A percentile compares a stretch with the other conserved stretches of the same genome.
Conservation (phyloP, 2,113 vertebrate genomes). For the Balaeniceps rex region DNA sequence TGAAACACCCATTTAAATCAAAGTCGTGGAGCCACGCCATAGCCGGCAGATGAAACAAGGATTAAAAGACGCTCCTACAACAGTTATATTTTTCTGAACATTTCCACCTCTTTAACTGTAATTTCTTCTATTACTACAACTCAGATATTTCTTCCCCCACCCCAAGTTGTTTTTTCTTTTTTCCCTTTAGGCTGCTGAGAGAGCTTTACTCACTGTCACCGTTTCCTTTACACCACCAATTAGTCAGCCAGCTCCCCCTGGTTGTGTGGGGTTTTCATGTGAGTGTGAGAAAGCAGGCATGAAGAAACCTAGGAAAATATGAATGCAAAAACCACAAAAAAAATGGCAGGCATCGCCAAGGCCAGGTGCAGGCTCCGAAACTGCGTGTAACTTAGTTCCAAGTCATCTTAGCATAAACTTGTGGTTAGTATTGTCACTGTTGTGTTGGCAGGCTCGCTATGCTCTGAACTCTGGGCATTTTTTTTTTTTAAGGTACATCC, state of each 20-base stretch:
- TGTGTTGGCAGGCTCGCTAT: not conserved
- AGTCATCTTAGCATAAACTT: not conserved
- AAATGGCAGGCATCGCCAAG: not conserved
- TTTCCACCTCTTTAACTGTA: not conserved
- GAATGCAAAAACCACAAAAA: conserved; percentile 33
- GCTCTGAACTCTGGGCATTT: not conserved
- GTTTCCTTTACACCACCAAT: not conserved
- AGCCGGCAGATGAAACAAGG: not conserved
- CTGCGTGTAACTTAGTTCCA: not conserved
- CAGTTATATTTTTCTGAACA: not conserved
- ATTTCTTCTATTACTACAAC: not conserved
- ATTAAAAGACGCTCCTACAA: not conserved
- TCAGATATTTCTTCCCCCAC: not conserved
- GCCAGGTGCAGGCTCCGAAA: conserved; percentile 13
- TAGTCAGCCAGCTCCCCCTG: not conserved
- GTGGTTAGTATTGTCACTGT: not conserved
- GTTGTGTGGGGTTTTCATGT: not conserved
- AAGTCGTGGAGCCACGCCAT: accelerated
- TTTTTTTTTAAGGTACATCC: not conserved
- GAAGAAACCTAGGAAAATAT: not conserved
- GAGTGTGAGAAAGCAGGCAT: not conserved
- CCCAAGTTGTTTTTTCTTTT: not conserved
- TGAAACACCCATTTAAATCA: not conserved
- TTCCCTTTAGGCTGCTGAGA: not conserved
- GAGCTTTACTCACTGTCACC: not conserved